Conservation (phyloP, 2,113 vertebrate genomes). For the Heterotilapia buettikoferi region DNA sequence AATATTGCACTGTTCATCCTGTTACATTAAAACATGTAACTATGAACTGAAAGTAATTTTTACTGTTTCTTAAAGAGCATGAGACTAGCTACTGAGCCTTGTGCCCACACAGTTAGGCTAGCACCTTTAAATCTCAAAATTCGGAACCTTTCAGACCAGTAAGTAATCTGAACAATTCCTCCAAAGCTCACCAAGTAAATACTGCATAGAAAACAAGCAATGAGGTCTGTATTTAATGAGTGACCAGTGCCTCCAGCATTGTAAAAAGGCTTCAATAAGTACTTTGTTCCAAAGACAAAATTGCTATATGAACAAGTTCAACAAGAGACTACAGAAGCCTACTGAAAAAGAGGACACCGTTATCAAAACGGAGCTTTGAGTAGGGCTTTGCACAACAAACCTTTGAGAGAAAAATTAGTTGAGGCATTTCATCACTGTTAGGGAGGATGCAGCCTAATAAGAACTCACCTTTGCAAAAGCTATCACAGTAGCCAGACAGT, state of each 20-base stretch:
- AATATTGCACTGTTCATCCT: neutral
- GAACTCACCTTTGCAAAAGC: neutral
- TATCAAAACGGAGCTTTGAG: neutral
- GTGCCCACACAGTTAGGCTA: neutral
- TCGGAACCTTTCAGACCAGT: neutral
- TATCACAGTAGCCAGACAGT: neutral
- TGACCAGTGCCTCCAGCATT: neutral
- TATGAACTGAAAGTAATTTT: neutral
- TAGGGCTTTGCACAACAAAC: neutral
- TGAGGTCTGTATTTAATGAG: neutral
- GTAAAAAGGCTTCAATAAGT: neutral
- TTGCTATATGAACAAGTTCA: neutral
- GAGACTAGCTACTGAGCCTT: neutral
- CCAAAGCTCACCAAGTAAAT: neutral
- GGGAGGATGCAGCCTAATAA: neutral
- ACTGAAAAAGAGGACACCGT: neutral
- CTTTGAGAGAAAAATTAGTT: neutral
- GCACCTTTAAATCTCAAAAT: no score
- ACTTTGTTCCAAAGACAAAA: neutral
- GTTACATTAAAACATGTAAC: neutral
- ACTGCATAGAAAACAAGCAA: neutral
- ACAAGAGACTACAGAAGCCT: neutral
- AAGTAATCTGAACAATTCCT: neutral
- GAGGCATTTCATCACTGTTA: neutral
- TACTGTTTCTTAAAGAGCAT: neutral